Evolutionary conservation across 2,888 invertebrate genomes (phyloP).

Genomic region (Nesidiocoris tenuis): DNA sequence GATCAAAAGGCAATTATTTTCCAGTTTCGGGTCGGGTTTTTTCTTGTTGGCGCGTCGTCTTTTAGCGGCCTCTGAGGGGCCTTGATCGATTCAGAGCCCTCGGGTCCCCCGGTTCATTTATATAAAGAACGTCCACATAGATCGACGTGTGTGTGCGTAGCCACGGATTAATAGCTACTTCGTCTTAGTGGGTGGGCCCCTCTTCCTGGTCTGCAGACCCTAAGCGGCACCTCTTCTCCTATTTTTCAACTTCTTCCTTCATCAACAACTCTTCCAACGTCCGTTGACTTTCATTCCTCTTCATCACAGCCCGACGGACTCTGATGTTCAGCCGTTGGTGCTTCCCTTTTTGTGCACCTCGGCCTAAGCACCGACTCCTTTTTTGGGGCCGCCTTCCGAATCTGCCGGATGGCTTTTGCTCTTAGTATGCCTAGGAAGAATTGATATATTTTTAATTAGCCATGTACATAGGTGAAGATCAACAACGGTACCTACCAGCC

Average conservation of each 20-base stretch:
- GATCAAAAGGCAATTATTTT: constrained; percentile 34
- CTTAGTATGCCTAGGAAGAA: no score
- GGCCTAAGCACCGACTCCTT: not conserved
- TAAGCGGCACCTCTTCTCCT: not conserved
- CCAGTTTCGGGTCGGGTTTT: constrained; percentile 26
- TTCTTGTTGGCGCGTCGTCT: constrained; percentile 22
- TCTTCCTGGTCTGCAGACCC: not conserved
- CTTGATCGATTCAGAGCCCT: constrained; percentile 35
- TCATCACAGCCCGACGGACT: not conserved
- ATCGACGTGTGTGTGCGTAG: constrained; percentile 28
- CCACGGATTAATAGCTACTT: constrained; percentile 35
- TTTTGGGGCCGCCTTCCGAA: not conserved
- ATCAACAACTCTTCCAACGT: not conserved
- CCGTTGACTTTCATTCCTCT: not conserved
- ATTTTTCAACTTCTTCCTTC: not conserved
- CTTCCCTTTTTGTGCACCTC: not conserved
- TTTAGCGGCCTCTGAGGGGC: constrained; percentile 16
- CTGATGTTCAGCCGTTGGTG: not conserved
- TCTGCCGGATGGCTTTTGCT: not conserved
- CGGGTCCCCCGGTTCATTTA: constrained; percentile 29
- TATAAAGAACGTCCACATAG: constrained; percentile 24
- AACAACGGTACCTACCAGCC: no score
- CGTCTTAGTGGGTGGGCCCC: constrained; percentile 36
- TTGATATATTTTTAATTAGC: no score
- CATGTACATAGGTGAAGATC: no score